These are phyloP conservation scores for Tetragnatha montana DNA, from an alignment of 2,888 invertebrate genomes.

Conservation along the genomic window DNA sequence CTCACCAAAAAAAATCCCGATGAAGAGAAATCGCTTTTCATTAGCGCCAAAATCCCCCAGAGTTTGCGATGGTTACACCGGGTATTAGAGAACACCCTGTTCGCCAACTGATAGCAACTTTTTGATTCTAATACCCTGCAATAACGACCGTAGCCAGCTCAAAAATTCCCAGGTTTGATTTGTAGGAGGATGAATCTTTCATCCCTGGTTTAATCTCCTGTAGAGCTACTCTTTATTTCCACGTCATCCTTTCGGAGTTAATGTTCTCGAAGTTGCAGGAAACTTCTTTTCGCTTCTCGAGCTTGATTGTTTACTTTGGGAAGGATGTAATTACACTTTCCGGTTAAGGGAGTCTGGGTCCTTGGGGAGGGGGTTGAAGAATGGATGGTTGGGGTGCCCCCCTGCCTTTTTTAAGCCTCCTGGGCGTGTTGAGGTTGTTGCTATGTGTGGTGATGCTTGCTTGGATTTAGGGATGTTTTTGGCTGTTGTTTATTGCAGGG, in stretches of 20 bases:
- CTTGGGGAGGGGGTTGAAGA: background rate
- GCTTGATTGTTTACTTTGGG: conserved; percentile 19
- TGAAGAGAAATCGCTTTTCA: conserved; percentile 42
- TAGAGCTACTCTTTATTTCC: background rate
- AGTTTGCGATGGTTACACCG: background rate
- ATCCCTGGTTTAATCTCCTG: conserved; percentile 23
- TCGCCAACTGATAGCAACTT: conserved; percentile 28
- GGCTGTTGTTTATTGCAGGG: no score
- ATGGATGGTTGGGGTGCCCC: background rate
- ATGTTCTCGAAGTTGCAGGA: conserved; percentile 15
- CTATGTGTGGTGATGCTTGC: no score
- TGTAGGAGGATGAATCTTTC: conserved; percentile 7
- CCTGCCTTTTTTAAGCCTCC: background rate
- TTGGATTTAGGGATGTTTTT: no score
- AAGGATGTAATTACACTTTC: conserved; percentile 31
- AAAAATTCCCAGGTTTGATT: conserved; percentile 12
- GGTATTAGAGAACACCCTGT: conserved; percentile 33
- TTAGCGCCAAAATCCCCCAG: conserved; percentile 25
- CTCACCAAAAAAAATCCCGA: background rate
- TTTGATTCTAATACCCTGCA: conserved; percentile 5
- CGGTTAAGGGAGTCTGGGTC: background rate
- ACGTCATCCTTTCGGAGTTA: background rate
- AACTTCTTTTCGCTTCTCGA: background rate
- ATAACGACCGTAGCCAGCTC: background rate
- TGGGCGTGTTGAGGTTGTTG: background rate